Base-by-base conservation (phyloP, 35 echinoderm and acorn worm genomes). In the Stichopus chloronotus region DNA sequence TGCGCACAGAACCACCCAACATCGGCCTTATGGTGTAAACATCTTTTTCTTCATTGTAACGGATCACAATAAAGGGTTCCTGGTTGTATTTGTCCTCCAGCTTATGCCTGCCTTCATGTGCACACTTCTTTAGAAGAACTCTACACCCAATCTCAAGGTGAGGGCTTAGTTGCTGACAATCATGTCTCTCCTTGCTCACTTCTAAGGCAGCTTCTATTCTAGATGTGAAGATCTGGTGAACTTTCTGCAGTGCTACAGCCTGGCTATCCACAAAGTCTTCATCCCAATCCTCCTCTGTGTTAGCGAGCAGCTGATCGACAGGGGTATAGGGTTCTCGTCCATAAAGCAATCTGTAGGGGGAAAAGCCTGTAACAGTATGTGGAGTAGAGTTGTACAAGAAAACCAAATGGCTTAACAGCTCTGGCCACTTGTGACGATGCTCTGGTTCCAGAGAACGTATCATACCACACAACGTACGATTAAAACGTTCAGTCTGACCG, bases 311-410 rank as follows among this genome's bases (percentile, higher is more conserved):
- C 77, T 87, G 83, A 58, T 93, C 92, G 8, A 93, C 11, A 9
- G 92, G 60, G 6, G 83, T 87, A 20, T 77, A 76, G 9, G 92
- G 92, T 87, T 93, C 92, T n/a, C 83, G 16, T 72, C 92, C 92
- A 93, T 13, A 87, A 8, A 87, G 23, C 23, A 93, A 83, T 30
- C 25, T 12, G 52, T 72, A 93, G 3, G 92, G 92, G 7, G 92
- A 87, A 14, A 87, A 53, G 14, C 83, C 68, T 5, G 92, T 93
- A 6, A 86, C 71, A 52, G 63, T 81, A 57, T 92, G 90, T 12
- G 88, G 79, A 17, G 94, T 92, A 25, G 58, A 55, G 43, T 92
- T 95, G 69, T 95, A 95, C n/a, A 92, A 21, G 56, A 87, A 92
- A 14, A 95, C 90, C 11, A 91, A 61, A 53, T 94, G 93, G 21